Conservation (phyloP, 2,888 invertebrate species). For the Erebia aethiops region DNA sequence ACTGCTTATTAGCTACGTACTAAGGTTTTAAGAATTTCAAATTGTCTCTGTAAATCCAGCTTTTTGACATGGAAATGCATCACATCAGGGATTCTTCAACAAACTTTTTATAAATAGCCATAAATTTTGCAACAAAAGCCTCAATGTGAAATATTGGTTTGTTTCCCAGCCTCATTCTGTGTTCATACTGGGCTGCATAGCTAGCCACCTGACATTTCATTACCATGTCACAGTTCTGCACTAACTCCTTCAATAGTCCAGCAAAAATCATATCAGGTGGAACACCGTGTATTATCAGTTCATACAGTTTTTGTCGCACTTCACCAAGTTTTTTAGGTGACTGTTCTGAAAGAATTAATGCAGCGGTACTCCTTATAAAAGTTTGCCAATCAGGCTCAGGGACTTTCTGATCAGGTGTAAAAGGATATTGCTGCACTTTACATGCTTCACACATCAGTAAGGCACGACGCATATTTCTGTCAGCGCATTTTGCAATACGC, state of each 20-base stretch:
- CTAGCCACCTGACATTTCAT: constrained; percentile 93
- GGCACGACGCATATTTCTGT: constrained; percentile 95
- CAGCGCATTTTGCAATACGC: constrained; percentile 89
- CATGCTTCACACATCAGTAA: constrained; percentile 96
- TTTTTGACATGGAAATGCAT: background rate
- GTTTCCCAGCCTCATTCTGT: constrained; percentile 94
- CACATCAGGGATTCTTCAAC: constrained; percentile 86
- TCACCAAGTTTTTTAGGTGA: constrained; percentile 92
- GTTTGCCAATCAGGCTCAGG: constrained; percentile 96
- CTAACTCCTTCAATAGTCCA: constrained; percentile 91
- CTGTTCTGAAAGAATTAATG: constrained; percentile 93
- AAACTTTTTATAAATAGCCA: constrained; percentile 96
- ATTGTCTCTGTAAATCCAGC: background rate
- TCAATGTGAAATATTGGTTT: constrained; percentile 98
- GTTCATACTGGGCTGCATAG: constrained; percentile 95
- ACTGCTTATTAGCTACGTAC: background rate
- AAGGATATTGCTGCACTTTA: constrained; percentile 95
- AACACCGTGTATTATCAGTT: constrained; percentile 96
- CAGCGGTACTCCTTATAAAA: constrained; percentile 93
- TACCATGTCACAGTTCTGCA: constrained; percentile 94
- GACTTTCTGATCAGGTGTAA: constrained; percentile 90
- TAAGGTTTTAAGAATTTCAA: background rate
- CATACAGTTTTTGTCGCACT: constrained; percentile 94
- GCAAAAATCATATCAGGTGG: constrained; percentile 96
- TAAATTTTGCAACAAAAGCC: constrained; percentile 98